These are phyloP conservation scores for Acanthopleura granulata DNA, from an alignment of 2,888 invertebrate genomes.

Conservation along the genomic window DNA sequence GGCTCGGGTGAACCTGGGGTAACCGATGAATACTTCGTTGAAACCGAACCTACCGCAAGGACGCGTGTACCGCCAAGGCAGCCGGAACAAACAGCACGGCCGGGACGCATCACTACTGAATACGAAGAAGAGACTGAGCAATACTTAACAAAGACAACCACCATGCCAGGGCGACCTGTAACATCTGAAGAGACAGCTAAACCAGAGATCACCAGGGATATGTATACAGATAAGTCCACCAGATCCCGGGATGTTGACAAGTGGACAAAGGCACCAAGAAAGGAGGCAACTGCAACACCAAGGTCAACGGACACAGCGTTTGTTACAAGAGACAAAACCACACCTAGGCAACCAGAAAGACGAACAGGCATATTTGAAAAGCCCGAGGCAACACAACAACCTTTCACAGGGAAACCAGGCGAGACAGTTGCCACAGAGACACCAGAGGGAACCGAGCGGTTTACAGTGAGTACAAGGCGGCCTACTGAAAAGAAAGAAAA, in stretches of 20 bases:
- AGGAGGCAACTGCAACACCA: neutral
- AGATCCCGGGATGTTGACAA: neutral
- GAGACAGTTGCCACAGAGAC: neutral
- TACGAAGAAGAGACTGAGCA: too few relatives aligned
- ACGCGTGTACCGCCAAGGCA: too few relatives aligned
- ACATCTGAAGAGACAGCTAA: neutral
- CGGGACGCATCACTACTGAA: too few relatives aligned
- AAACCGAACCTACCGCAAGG: too few relatives aligned
- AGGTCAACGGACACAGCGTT: too few relatives aligned
- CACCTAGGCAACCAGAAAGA: too few relatives aligned
- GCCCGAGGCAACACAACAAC: neutral
- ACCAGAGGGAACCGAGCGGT: neutral
- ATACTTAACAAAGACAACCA: too few relatives aligned
- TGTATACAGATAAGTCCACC: neutral
- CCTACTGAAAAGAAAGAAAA: neutral
- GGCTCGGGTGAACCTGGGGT: too few relatives aligned
- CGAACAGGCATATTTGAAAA: neutral
- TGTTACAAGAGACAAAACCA: too few relatives aligned
- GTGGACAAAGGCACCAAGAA: too few relatives aligned
- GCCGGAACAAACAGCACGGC: too few relatives aligned
- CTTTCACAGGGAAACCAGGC: neutral
- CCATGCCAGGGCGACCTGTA: neutral
- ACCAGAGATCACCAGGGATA: slow-evolving; percentile 1
- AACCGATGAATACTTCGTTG: too few relatives aligned
- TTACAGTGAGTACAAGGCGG: neutral